Evolutionary conservation across 2,888 invertebrate species (phyloP).

Genomic region (Hydrotaea diabolus): DNA sequence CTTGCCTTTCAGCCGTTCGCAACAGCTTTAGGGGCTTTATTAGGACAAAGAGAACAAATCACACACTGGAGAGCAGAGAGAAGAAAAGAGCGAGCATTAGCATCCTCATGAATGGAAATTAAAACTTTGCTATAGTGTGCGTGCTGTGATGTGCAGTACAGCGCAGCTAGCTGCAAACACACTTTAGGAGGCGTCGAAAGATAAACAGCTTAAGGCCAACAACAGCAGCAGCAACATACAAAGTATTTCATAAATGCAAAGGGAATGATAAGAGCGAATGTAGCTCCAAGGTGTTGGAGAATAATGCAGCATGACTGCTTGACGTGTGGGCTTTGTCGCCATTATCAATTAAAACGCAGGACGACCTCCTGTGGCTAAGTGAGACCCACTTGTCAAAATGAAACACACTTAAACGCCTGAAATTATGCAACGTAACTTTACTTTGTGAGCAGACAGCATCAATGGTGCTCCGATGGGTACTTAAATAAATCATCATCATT

Average conservation of each 20-base stretch:
- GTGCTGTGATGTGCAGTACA: too few relatives aligned
- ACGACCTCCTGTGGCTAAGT: background rate
- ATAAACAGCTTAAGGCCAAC: conserved; percentile 59
- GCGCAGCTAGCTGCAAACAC: conserved; percentile 47
- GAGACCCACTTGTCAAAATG: background rate
- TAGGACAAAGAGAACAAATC: background rate
- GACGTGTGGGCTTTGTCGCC: background rate
- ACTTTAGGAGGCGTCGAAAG: conserved; percentile 58
- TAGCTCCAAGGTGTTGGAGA: conserved; percentile 52
- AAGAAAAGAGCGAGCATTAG: too few relatives aligned
- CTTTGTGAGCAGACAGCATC: too few relatives aligned
- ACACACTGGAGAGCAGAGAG: background rate
- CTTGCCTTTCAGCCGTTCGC: background rate
- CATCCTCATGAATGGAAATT: conserved; percentile 45
- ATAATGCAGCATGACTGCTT: background rate
- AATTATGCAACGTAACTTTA: background rate
- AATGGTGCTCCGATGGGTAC: too few relatives aligned
- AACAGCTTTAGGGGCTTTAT: conserved; percentile 1
- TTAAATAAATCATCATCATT: too few relatives aligned
- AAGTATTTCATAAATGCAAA: conserved; percentile 40
- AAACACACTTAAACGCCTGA: background rate
- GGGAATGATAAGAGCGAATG: conserved; percentile 55
- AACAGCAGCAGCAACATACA: background rate
- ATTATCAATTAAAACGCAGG: conserved; percentile 37
- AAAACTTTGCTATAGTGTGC: conserved; percentile 38